Percentiles rank a stretch among this genome's conserved stretches.
Conservation (phyloP, 2,888 invertebrate genomes). For the Dasypolia templi region DNA sequence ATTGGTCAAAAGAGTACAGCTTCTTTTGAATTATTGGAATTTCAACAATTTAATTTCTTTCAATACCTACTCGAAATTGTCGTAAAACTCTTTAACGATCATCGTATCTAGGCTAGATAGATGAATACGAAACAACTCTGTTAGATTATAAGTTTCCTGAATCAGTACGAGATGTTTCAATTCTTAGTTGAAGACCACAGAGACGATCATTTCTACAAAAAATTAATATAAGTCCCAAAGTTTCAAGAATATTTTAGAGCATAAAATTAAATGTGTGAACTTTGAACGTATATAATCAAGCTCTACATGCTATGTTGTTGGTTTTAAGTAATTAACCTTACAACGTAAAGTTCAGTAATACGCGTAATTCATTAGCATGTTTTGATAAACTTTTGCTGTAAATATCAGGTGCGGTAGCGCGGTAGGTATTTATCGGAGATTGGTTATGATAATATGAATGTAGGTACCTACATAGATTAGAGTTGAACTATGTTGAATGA, state of each 20-base stretch:
- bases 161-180: background rate
- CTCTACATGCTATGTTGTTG: background rate
- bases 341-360: conserved; percentile 36
- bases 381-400: conserved; percentile 23
- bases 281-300: conserved; percentile 21
- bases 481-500: background rate
- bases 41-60: background rate
- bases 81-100: background rate
- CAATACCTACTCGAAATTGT: background rate
- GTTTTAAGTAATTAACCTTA: conserved; percentile 52
- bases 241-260: conserved; percentile 9
- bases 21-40: background rate
- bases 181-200: background rate
- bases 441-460: background rate
- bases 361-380: conserved; percentile 38
- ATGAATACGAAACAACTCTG: background rate
- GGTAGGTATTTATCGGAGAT: background rate
- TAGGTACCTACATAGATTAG: background rate
- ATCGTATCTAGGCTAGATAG: background rate
- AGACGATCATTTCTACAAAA: background rate
- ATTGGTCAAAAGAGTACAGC: background rate
- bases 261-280: conserved; percentile 25
- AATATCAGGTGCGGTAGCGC: conserved; percentile 23
- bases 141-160: conserved; percentile 15
- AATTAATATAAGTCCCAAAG: background rate